Evolutionary conservation across 2,888 invertebrate genomes (phyloP).

Genomic region (Meloe dianella): DNA sequence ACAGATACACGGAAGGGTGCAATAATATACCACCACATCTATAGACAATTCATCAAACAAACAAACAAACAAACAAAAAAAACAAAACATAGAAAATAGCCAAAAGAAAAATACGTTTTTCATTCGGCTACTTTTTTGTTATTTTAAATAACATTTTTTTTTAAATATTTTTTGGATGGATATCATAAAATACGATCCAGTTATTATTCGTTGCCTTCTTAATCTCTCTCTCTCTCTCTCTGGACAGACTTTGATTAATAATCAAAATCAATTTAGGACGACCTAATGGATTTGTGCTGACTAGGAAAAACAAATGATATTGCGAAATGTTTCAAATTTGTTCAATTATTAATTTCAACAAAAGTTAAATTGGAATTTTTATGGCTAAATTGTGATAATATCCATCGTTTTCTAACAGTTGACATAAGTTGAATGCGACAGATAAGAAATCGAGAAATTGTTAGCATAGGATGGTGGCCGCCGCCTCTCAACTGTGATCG

Average conservation of each 20-base stretch:
- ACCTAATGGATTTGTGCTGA: slow-evolving; percentile 3
- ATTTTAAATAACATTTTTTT: neutral
- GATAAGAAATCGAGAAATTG: neutral
- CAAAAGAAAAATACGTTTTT: neutral
- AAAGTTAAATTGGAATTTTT: neutral
- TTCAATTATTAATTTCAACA: neutral
- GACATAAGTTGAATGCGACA: slow-evolving; percentile 5
- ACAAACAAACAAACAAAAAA: no score
- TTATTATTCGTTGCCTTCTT: neutral
- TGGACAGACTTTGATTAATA: slow-evolving; percentile 5
- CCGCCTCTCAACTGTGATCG: neutral
- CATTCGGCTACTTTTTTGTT: neutral
- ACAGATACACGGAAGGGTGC: neutral
- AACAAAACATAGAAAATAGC: neutral
- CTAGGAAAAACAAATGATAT: neutral
- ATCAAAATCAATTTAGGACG: slow-evolving; percentile 3
- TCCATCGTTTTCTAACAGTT: neutral
- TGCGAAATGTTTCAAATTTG: neutral
- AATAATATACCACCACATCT: neutral
- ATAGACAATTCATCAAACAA: neutral
- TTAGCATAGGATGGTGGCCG: neutral
- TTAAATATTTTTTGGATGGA: neutral
- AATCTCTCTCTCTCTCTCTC: neutral
- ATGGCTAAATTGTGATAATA: neutral
- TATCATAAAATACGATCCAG: neutral